Conservation (phyloP, 30 jellyfish, hydroid and myxozoan species). For the Hydra vulgaris region DNA sequence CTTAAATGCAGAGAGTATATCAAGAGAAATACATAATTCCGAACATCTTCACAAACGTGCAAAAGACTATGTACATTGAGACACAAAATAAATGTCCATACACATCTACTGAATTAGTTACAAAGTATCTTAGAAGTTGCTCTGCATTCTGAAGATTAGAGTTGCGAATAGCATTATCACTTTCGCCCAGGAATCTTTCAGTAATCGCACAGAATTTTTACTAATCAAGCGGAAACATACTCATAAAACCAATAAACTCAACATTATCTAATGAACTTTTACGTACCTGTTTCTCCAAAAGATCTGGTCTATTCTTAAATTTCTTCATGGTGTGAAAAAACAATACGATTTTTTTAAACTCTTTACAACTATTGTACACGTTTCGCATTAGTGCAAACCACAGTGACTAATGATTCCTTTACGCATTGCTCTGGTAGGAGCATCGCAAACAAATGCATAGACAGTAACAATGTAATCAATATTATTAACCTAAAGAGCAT, state of each 20-base stretch:
- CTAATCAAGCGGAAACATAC: background rate
- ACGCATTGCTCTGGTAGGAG: conserved; percentile 38
- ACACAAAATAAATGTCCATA: background rate
- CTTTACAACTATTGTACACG: conserved; percentile 13
- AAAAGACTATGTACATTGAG: background rate
- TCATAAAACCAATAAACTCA: background rate
- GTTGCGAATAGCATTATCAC: background rate
- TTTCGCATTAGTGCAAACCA: conserved; percentile 35
- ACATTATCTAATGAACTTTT: background rate
- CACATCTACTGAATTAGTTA: background rate
- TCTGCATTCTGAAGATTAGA: background rate
- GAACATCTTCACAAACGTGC: background rate
- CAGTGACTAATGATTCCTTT: conserved; percentile 11
- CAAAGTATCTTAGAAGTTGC: background rate
- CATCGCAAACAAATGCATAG: conserved; percentile 17
- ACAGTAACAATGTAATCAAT: background rate
- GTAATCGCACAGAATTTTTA: background rate
- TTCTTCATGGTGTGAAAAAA: background rate
- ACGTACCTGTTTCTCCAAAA: background rate
- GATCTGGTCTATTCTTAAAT: background rate
- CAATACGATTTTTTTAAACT: background rate
- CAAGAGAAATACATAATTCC: background rate
- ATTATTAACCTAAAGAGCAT: background rate
- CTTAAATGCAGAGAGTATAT: background rate
- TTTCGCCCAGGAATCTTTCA: background rate